Base-by-base conservation (phyloP, 2,797 vertebrate species). In the Spea hammondii region DNA sequence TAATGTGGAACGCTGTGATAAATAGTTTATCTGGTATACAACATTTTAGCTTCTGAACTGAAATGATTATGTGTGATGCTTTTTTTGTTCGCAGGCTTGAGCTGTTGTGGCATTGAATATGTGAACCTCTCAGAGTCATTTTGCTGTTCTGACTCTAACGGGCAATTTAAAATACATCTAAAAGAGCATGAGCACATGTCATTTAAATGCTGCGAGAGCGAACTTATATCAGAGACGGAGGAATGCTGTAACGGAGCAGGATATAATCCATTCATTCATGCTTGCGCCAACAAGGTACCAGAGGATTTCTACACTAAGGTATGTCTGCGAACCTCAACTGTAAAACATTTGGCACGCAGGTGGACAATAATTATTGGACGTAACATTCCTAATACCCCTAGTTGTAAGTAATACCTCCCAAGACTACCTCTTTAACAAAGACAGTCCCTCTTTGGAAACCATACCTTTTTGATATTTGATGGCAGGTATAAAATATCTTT, bases 161-260 rank as follows among this genome's bases (percentile, higher is more conserved):
- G 94, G 85, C 88, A 90, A 87, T 89, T 92, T 83, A 90, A 89
- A 87, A 90, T 93, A 78, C 94, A 97, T 65, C 85, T 91, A 86
- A 90, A 93, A 86, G 93, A 92, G 87, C 93, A 93, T 87, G 89
- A 88, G 87, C 93, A 89, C 4, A 88, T 90, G 86, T 90, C 88
- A 82, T 89, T 93, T 86, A 94, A 92, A 91, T 98, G 96, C 93
- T 97, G 96, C 82, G 93, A 93, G 84, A 94, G 94, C 83, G 92
- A 94, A 87, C 92, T 97, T 89, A 94, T 96, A 89, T 91, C 88
- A 86, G 89, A 91, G 87, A 94, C 89, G 14, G 91, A 95, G 87
- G 87, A 90, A 89, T 97, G 96, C 90, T 97, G 96, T 89, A 93
- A 90, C 83, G 95, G 95, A 84, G 90, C 95, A 86, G 94, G 95